Percentiles rank a stretch among this genome's conserved stretches.
phyloP scores from a whole-genome alignment of 2,888 invertebrate genomes.

The Venusia cambrica region DNA sequence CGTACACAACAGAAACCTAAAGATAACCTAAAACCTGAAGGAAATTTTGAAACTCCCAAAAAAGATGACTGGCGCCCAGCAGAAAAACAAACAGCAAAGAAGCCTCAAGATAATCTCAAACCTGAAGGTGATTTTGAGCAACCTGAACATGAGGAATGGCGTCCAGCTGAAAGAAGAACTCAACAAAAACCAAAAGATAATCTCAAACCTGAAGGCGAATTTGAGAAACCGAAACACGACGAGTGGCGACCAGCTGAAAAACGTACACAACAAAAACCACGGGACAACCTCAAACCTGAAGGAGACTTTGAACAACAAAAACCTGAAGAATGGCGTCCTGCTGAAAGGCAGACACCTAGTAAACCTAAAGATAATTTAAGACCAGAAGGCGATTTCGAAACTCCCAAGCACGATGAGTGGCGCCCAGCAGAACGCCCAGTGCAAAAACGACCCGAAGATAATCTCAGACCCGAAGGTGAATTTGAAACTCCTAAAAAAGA shows the following conservation, averaged over 20 bases:
- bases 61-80: conserved; percentile 59
- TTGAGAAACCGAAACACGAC: conserved; percentile 44
- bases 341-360: conserved; percentile 56
- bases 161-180: conserved; percentile 62
- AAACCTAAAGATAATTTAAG: conserved; percentile 47
- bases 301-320: conserved; percentile 62
- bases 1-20: conserved; percentile 74
- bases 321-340: conserved; percentile 52
- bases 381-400: conserved; percentile 75
- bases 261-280: conserved; percentile 50
- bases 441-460: conserved; percentile 59
- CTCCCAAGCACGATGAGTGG: conserved; percentile 62
- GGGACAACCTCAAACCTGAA: conserved; percentile 59
- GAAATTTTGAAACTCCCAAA: conserved; percentile 74
- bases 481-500: conserved; percentile 41
- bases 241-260: conserved; percentile 62
- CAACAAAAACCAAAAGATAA: conserved; percentile 71
- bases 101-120: conserved; percentile 66
- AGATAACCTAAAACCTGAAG: conserved; percentile 83
- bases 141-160: conserved; percentile 52
- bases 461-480: conserved; percentile 62
- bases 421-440: conserved; percentile 59
- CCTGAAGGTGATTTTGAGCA: conserved; percentile 81
- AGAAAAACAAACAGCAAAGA: conserved; percentile 39
- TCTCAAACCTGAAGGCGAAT: conserved; percentile 49